Conservation (phyloP, 2,113 vertebrate genomes). For the Chitala chitala region DNA sequence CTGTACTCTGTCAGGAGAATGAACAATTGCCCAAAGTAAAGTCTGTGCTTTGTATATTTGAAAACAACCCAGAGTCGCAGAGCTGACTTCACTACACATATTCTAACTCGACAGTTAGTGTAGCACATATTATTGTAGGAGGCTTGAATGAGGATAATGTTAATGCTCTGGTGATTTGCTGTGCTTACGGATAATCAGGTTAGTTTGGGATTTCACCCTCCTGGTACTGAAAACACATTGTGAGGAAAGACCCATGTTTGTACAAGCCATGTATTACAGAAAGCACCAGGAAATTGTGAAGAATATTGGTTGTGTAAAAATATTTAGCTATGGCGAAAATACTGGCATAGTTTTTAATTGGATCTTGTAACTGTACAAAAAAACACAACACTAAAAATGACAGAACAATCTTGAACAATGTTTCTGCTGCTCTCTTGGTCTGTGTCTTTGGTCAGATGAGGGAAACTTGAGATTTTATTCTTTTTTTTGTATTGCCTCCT, state of each 20-base stretch:
- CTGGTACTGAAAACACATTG: not conserved
- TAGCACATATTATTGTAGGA: not conserved
- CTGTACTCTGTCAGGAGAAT: no score
- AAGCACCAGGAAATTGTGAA: not conserved
- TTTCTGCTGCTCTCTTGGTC: not conserved
- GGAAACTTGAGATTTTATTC: not conserved
- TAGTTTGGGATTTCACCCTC: not conserved
- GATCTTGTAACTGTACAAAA: no score
- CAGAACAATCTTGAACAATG: no score
- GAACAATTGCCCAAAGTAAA: no score
- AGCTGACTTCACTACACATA: not conserved
- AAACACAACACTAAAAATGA: no score
- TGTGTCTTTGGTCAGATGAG: not conserved
- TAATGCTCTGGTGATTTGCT: not conserved
- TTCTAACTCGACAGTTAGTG: not conserved
- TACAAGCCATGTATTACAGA: not conserved
- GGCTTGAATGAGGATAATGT: not conserved
- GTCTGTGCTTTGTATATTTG: no score
- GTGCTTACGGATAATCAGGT: not conserved
- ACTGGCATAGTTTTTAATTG: no score
- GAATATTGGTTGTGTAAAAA: not conserved
- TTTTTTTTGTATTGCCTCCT: conserved; percentile 27
- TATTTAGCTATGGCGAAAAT: no score
- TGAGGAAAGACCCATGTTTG: not conserved
- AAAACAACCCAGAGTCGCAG: no score